Conservation (phyloP, 2,888 invertebrate species). For the Oegoconia quadripuncta region DNA sequence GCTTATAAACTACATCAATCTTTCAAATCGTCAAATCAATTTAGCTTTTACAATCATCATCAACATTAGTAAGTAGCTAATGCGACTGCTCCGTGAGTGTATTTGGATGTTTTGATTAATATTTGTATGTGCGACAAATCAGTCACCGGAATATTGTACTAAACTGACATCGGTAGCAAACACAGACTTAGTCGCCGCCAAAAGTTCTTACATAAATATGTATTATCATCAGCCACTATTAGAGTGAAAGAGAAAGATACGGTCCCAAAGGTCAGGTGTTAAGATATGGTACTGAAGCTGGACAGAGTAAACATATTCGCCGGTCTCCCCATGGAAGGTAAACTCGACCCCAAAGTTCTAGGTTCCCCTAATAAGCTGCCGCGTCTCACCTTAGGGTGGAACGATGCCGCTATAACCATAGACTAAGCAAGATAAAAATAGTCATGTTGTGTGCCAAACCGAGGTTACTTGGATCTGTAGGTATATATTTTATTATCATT, state of each 20-base stretch:
- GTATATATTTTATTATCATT: too few relatives aligned
- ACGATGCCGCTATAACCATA: conserved; percentile 38
- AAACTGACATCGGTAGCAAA: too few relatives aligned
- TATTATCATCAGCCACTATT: conserved; percentile 34
- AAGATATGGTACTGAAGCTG: conserved; percentile 33
- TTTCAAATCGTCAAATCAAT: too few relatives aligned
- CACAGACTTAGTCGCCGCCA: too few relatives aligned
- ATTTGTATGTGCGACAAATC: too few relatives aligned
- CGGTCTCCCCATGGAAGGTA: conserved; percentile 55
- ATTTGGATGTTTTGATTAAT: too few relatives aligned
- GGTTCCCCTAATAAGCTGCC: conserved; percentile 74
- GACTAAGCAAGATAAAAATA: conserved; percentile 25
- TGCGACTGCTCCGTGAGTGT: too few relatives aligned
- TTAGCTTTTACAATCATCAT: too few relatives aligned
- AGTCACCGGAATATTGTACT: too few relatives aligned
- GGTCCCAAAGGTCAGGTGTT: conserved; percentile 4
- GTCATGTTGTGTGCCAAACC: not conserved
- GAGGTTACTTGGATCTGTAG: too few relatives aligned
- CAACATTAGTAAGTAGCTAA: too few relatives aligned
- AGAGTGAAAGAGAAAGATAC: conserved; percentile 34
- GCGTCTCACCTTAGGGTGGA: conserved; percentile 69
- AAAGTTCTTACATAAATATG: conserved; percentile 23
- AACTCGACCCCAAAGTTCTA: conserved; percentile 73
- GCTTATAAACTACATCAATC: too few relatives aligned
- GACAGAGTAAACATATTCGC: conserved; percentile 62